Evolutionary conservation across 2,113 vertebrate species (phyloP).

Genomic region (Actinemys pallida): DNA sequence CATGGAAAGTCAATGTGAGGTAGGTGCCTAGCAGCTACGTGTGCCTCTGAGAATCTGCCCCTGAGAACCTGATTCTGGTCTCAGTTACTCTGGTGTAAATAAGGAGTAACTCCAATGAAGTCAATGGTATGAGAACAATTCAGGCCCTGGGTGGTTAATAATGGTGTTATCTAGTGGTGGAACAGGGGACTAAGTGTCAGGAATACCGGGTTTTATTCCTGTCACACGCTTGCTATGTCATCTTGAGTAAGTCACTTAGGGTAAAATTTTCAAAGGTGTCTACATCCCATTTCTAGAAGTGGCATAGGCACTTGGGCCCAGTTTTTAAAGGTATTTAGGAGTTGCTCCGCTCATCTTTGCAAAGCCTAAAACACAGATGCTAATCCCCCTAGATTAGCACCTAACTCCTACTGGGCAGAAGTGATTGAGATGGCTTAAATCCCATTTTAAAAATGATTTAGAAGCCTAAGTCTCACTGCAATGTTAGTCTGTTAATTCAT

Average conservation of each 20-base stretch:
- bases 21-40: neutral
- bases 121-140: neutral
- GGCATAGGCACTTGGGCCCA: neutral
- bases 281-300: neutral
- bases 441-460: neutral
- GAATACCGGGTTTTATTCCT: neutral
- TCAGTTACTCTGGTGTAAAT: neutral
- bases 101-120: neutral
- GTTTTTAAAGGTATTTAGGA: neutral
- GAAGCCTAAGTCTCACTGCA: neutral
- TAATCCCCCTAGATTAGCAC: neutral
- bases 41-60: neutral
- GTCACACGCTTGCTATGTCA: neutral
- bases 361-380: neutral
- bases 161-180: fast-evolving
- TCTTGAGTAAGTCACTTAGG: neutral
- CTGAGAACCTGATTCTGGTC: neutral
- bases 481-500: neutral
- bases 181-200: neutral
- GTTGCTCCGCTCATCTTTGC: neutral
- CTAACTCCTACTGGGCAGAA: neutral
- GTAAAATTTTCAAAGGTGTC: neutral
- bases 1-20: neutral
- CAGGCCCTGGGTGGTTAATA: neutral
- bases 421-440: neutral